Conservation (phyloP, 2,113 vertebrate genomes). For the Actinemys pallida region DNA sequence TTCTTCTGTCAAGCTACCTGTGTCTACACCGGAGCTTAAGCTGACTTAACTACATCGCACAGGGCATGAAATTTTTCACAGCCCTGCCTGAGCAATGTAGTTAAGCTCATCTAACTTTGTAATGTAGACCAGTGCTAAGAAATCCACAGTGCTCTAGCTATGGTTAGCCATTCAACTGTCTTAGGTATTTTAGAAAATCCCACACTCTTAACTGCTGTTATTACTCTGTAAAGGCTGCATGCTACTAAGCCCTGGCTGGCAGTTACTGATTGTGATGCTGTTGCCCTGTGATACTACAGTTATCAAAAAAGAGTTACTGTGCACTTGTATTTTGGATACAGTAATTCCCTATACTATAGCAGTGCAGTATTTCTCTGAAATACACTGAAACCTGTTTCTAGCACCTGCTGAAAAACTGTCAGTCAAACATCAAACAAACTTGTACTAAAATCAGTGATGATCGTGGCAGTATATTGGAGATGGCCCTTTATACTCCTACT, state of each 20-base stretch:
- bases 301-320: background rate
- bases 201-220: background rate
- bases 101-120: background rate
- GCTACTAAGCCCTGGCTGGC: background rate
- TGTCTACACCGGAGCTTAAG: too few species aligned
- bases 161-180: background rate
- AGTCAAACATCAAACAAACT: background rate
- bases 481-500: background rate
- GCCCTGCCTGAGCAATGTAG: too few species aligned
- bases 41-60: too few species aligned
- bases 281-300: background rate
- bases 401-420: background rate
- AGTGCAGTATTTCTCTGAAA: background rate
- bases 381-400: background rate
- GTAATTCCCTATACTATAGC: background rate
- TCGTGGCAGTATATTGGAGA: background rate
- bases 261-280: background rate
- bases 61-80: background rate
- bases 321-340: background rate
- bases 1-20: too few species aligned
- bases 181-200: background rate
- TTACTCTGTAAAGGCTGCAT: background rate
- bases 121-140: background rate
- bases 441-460: background rate
- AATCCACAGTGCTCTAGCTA: background rate